phyloP scores from a whole-genome alignment of 2,888 invertebrate genomes.

The Pandemis corylana region DNA sequence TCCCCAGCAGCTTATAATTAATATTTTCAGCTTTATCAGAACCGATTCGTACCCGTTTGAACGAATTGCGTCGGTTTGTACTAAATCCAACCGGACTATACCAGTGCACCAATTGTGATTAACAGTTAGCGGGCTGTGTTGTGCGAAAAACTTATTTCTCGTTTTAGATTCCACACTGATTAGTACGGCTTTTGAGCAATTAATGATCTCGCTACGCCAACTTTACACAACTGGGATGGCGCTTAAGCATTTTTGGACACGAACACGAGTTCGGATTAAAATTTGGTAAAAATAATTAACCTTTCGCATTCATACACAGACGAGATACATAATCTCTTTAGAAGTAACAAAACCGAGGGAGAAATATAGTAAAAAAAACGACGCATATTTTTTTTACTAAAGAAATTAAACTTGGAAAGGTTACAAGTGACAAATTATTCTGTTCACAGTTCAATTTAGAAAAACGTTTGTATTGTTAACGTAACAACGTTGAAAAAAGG shows the following conservation, averaged over 20 bases:
- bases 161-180: conserved; percentile 50
- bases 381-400: no score
- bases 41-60: conserved; percentile 62
- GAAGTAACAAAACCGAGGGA: no score
- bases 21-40: conserved; percentile 48
- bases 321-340: no score
- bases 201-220: background rate
- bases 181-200: conserved; percentile 9
- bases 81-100: conserved; percentile 60
- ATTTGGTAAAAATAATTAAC: no score
- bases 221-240: background rate
- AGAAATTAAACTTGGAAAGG: no score
- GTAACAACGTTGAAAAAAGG: no score
- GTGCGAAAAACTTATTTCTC: conserved; percentile 55
- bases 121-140: conserved; percentile 61
- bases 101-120: conserved; percentile 67
- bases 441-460: no score
- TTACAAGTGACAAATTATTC: no score
- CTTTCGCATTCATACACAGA: no score
- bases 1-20: background rate
- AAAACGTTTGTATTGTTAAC: no score
- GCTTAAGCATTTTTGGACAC: background rate
- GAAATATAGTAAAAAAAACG: no score
- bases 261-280: no score
- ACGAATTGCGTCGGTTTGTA: conserved; percentile 56